phyloP scores from a whole-genome alignment of 2,888 invertebrate genomes.

The Chrysomela aeneicollis region DNA sequence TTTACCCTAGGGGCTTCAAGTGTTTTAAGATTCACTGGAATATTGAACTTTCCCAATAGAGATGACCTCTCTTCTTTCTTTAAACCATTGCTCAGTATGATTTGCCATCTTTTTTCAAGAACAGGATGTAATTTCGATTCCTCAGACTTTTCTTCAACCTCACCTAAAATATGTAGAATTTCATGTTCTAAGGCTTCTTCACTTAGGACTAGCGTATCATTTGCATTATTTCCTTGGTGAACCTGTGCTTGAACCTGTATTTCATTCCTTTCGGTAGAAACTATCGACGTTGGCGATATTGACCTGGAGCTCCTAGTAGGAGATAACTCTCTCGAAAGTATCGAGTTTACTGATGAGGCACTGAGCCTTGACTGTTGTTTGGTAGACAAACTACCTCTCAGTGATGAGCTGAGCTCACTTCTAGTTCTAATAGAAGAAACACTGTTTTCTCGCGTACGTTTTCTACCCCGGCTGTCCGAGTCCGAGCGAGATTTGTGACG shows the following conservation, averaged over 20 bases:
- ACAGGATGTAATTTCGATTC: not conserved
- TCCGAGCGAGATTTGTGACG: not conserved
- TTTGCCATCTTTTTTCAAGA: not conserved
- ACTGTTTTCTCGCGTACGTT: not conserved
- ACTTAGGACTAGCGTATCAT: not conserved
- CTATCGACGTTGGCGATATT: not conserved
- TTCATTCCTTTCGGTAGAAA: not conserved
- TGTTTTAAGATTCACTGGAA: not conserved
- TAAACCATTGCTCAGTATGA: too few relatives aligned
- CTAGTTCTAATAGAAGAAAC: not conserved
- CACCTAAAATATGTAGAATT: not conserved
- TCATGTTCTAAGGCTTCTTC: not conserved
- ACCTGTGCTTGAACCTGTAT: not conserved
- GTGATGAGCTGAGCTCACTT: not conserved
- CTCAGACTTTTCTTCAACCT: not conserved
- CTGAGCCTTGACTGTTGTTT: not conserved
- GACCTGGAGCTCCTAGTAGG: not conserved
- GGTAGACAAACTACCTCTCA: not conserved
- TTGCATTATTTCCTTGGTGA: not conserved
- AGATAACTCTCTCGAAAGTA: not conserved
- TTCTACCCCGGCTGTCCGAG: not conserved
- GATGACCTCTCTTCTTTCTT: not conserved
- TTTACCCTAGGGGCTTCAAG: not conserved
- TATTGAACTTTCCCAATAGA: not conserved
- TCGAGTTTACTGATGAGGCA: not conserved